phyloP scores from a whole-genome alignment of 2,797 vertebrate species.

The Clarias pachynema region DNA sequence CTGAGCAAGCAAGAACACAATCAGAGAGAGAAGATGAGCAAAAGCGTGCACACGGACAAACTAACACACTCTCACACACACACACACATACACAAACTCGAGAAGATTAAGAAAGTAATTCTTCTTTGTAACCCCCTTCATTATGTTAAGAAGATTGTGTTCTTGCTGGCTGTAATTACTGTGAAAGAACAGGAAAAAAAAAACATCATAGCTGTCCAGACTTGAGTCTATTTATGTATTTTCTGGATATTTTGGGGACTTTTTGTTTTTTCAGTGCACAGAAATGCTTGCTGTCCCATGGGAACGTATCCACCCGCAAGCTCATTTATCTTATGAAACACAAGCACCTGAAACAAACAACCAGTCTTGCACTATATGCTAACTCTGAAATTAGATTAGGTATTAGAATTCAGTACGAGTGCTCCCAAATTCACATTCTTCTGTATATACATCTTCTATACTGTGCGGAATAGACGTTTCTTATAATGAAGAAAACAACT shows the following conservation, averaged over 20 bases:
- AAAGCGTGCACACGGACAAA: neutral
- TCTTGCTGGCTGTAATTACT: constrained; percentile 51
- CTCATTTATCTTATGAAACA: constrained; percentile 41
- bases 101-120: constrained; percentile 51
- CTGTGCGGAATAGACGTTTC: neutral
- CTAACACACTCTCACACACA: neutral
- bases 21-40: constrained; percentile 23
- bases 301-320: constrained; percentile 2
- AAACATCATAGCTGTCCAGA: constrained; percentile 32
- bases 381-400: constrained; percentile 28
- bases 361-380: neutral
- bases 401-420: constrained; percentile 15
- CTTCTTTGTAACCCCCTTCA: constrained; percentile 40
- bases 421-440: neutral
- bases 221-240: constrained; percentile 31
- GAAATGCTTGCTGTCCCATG: constrained; percentile 18
- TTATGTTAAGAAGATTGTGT: constrained; percentile 55
- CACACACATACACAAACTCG: neutral
- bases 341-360: constrained; percentile 9
- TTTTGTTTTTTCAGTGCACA: constrained; percentile 19
- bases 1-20: constrained; percentile 68
- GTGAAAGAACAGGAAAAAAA: constrained; percentile 51
- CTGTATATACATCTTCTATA: neutral
- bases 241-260: constrained; percentile 38
- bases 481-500: neutral